phyloP scores from a whole-genome alignment of 2,797 vertebrate species.

The Florisuga fusca region DNA sequence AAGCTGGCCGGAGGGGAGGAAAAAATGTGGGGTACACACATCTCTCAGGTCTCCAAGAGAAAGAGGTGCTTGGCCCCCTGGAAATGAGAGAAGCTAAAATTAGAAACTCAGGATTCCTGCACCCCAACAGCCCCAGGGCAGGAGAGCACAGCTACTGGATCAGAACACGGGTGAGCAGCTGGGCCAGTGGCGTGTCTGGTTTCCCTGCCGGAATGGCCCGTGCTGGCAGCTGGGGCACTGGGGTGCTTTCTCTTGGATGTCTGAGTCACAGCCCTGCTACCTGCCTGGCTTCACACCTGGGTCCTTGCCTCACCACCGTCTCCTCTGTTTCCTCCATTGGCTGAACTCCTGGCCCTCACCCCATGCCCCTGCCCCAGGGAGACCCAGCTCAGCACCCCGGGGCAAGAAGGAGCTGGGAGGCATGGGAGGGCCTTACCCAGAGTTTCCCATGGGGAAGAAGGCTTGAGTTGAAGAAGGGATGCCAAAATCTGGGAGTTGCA shows the following conservation, averaged over 20 bases:
- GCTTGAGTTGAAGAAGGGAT: not conserved
- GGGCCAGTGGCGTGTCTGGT: not conserved
- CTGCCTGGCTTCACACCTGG: not conserved
- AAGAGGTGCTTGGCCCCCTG: not conserved
- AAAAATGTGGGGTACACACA: not conserved
- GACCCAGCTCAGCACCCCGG: not conserved
- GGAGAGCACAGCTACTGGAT: not conserved
- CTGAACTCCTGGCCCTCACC: not conserved
- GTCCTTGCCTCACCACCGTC: not conserved
- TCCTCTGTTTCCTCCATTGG: slow-evolving; percentile 29
- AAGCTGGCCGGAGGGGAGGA: not conserved
- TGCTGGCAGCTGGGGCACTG: not conserved
- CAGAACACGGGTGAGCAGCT: fast-evolving
- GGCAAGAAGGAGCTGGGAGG: not conserved
- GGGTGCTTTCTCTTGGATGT: fast-evolving
- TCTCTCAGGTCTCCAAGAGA: not conserved
- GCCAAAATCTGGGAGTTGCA: fast-evolving
- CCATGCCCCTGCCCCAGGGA: fast-evolving
- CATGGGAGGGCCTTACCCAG: not conserved
- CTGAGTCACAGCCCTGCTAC: slow-evolving; percentile 57
- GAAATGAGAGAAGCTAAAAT: not conserved
- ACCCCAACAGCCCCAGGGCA: not conserved
- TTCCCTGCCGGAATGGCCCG: fast-evolving
- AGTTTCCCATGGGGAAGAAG: not conserved
- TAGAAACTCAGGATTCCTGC: not conserved